Base-by-base conservation (phyloP, 1,140 invertebrate species). In the Drosophila miranda region DNA sequence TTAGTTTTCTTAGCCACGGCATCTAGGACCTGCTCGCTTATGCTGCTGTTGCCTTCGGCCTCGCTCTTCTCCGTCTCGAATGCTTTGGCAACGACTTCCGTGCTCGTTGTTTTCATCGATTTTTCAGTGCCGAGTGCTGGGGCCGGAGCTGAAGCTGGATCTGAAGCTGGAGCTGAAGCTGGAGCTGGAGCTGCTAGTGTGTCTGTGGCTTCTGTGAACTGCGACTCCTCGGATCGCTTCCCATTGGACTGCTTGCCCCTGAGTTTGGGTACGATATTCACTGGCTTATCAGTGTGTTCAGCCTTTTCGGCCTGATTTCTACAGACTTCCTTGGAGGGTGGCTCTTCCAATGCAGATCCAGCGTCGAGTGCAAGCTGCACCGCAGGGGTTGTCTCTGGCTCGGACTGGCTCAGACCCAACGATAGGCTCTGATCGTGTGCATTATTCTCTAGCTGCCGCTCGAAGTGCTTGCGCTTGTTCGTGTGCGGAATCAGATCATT, bases 231-330 rank as follows among this genome's bases (percentile, higher is more conserved):
- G 4, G 71, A 51, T 0, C 75, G 61, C 48, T 80, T 81, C 6
- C 80, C 80, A 61, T 78, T 89, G 2, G 80, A 73, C 55, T 90
- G 92, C 78, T 92, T 91, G 44, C 92, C 92, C 14, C 89, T 86
- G 58, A 92, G 90, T 9, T 90, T 90, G 7, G 89, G 89, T 16
- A 88, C 86, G 64, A 82, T 89, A 59, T 90, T 92, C 82, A 56
- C 76, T 23, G 42, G 75, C 23, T 87, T 87, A 14, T 78, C 83
- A 53, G 41, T 50, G 6, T 46, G 51, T 26, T 79, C 74, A 13
- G 11, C 4, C 3, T 55, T 61, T 45, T 79, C 75, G 16, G 50
- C 53, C 49, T 55, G 7, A 49, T 5, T 57, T n/a, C 30, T 60
- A 30, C 42, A 45, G 5, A 59, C 16, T 34, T 76, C 79, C 44